phyloP scores from a whole-genome alignment of 2,797 vertebrate genomes.

The Serranus cabrilla region DNA sequence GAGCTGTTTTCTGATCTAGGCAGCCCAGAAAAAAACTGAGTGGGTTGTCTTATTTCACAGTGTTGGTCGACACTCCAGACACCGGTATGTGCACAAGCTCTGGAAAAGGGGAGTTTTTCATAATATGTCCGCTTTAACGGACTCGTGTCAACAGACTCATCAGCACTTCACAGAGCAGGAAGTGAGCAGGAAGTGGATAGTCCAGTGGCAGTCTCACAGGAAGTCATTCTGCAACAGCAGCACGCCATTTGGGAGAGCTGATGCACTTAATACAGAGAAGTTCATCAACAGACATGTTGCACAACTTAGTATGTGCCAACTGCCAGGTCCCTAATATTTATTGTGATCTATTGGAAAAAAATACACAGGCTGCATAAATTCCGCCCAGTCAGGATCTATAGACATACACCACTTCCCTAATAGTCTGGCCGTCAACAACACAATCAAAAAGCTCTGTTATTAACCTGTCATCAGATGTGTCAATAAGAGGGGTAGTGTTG shows the following conservation, averaged over 20 bases:
- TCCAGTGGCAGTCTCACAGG: conserved; percentile 68
- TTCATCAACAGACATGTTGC: conserved; percentile 47
- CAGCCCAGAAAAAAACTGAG: too few relatives aligned
- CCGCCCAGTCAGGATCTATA: not conserved
- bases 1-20: too few relatives aligned
- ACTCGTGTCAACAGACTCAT: conserved; percentile 35
- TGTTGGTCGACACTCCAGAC: too few relatives aligned
- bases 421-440: not conserved
- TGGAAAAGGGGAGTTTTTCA: too few relatives aligned
- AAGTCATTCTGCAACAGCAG: conserved; percentile 83
- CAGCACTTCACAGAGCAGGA: conserved; percentile 67
- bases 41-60: too few relatives aligned
- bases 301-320: conserved; percentile 7
- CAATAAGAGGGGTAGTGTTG: not conserved
- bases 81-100: too few relatives aligned
- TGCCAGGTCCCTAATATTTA: not conserved
- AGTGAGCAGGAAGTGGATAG: conserved; percentile 72
- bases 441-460: not conserved
- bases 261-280: conserved; percentile 52
- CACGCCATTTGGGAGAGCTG: conserved; percentile 57
- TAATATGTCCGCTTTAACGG: not conserved
- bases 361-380: too few relatives aligned
- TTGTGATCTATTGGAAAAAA: not conserved
- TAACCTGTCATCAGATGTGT: conserved; percentile 6
- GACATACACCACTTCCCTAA: not conserved